phyloP scores from a whole-genome alignment of 2,888 invertebrate genomes.

The Atherix ibis region DNA sequence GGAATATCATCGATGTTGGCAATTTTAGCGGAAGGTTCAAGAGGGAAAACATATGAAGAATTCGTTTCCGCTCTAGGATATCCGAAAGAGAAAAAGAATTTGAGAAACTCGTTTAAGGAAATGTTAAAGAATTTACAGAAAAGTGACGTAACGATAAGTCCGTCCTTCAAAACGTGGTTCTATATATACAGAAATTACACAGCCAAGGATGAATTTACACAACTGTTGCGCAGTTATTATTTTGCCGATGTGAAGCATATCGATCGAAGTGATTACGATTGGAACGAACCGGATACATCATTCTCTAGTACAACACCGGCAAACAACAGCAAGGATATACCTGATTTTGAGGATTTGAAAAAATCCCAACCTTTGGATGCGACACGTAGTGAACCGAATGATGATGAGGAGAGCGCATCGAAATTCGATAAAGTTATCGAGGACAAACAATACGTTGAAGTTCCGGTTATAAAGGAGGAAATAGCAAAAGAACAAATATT shows the following conservation, averaged over 20 bases:
- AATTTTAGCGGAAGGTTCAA: slow-evolving; percentile 45
- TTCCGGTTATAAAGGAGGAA: slow-evolving; percentile 27
- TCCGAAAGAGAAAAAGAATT: slow-evolving; percentile 33
- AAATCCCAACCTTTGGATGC: slow-evolving; percentile 14
- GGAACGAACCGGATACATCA: slow-evolving; percentile 19
- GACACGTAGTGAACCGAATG: neutral
- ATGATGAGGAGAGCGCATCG: slow-evolving; percentile 16
- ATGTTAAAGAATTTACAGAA: slow-evolving; percentile 21
- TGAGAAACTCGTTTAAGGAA: slow-evolving; percentile 20
- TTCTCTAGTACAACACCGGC: slow-evolving; percentile 14
- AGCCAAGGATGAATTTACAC: slow-evolving; percentile 42
- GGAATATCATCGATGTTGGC: slow-evolving; percentile 47
- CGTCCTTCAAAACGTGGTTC: slow-evolving; percentile 49
- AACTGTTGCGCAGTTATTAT: slow-evolving; percentile 41
- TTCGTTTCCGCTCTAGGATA: slow-evolving; percentile 39
- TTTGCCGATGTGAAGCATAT: slow-evolving; percentile 43
- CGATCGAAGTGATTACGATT: slow-evolving; percentile 21
- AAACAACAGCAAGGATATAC: slow-evolving; percentile 29
- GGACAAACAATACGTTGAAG: slow-evolving; percentile 32
- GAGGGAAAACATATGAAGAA: slow-evolving; percentile 42
- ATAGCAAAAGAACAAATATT: slow-evolving; percentile 18
- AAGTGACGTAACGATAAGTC: slow-evolving; percentile 25
- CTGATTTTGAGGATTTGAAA: slow-evolving; percentile 31
- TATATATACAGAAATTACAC: slow-evolving; percentile 51
- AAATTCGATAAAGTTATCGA: slow-evolving; percentile 31